phyloP scores from a whole-genome alignment of 2,797 vertebrate genomes.

The Cygnus olor region DNA sequence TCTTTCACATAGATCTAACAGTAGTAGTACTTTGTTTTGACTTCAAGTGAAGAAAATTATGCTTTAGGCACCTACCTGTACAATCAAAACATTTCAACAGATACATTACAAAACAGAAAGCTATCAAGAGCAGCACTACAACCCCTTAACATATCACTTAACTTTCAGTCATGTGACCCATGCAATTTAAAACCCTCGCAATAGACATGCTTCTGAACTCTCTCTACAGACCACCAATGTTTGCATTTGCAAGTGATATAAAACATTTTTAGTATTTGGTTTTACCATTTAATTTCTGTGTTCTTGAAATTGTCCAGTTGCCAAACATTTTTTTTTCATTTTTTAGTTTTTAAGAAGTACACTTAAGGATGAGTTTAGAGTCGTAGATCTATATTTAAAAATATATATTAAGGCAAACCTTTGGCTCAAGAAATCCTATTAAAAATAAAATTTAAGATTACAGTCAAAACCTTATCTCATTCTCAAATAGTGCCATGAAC shows the following conservation, averaged over 20 bases:
- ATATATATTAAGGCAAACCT: not conserved
- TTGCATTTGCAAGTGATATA: not conserved
- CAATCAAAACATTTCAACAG: not conserved
- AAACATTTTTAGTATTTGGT: not conserved
- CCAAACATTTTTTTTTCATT: not conserved
- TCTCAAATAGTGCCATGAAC: not conserved
- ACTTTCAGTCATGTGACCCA: not conserved
- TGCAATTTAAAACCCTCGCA: not conserved
- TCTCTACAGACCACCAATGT: not conserved
- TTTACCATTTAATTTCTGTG: not conserved
- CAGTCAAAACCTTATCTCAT: not conserved
- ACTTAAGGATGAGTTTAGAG: not conserved
- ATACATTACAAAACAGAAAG: not conserved
- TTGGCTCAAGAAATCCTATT: not conserved
- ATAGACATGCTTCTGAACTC: not conserved
- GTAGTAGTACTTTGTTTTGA: not conserved
- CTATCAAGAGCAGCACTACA: not conserved
- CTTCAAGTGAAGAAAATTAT: not conserved
- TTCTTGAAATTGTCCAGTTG: not conserved
- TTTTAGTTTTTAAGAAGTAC: not conserved
- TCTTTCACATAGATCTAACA: not conserved
- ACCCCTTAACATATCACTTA: not conserved
- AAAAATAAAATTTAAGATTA: not conserved
- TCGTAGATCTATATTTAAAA: not conserved
- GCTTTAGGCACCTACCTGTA: not conserved